A percentile compares a stretch with the other conserved stretches of the same genome.
These are phyloP conservation scores for Theretra japonica DNA, from an alignment of 2,888 invertebrate species.

Conservation along the genomic window DNA sequence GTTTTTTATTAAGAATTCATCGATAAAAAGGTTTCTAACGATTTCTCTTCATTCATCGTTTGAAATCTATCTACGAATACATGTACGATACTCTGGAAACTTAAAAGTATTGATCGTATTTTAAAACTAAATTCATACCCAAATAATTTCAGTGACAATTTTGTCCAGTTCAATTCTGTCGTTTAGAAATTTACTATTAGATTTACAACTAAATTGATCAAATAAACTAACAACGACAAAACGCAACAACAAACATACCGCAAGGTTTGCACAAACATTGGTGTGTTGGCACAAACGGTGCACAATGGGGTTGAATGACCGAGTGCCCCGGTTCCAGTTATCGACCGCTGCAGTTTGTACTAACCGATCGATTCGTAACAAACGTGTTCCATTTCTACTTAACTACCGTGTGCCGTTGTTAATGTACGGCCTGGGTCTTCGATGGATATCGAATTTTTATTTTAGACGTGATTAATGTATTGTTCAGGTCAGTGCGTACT, in stretches of 20 bases:
- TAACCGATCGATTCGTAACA: constrained; percentile 15
- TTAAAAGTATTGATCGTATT: no score
- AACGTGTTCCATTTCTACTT: constrained; percentile 18
- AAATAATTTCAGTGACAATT: no score
- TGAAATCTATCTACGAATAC: no score
- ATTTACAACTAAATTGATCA: not conserved
- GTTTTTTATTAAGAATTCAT: no score
- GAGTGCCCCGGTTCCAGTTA: constrained; percentile 22
- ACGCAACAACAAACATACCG: constrained; percentile 14
- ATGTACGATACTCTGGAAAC: no score
- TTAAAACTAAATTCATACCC: no score
- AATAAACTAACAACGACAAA: not conserved
- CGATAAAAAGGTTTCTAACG: no score
- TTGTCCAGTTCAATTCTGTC: no score
- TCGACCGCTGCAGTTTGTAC: constrained; percentile 25
- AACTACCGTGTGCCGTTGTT: constrained; percentile 13
- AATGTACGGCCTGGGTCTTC: constrained; percentile 4
- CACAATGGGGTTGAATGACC: constrained; percentile 21
- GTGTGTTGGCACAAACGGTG: constrained; percentile 1
- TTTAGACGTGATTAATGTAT: not conserved
- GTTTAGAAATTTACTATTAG: no score
- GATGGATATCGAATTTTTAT: constrained; percentile 5
- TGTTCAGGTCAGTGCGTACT: not conserved
- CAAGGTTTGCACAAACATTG: constrained; percentile 21
- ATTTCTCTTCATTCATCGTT: no score